Conservation (phyloP, 2,888 invertebrate species). For the Tetragonisca angustula region DNA sequence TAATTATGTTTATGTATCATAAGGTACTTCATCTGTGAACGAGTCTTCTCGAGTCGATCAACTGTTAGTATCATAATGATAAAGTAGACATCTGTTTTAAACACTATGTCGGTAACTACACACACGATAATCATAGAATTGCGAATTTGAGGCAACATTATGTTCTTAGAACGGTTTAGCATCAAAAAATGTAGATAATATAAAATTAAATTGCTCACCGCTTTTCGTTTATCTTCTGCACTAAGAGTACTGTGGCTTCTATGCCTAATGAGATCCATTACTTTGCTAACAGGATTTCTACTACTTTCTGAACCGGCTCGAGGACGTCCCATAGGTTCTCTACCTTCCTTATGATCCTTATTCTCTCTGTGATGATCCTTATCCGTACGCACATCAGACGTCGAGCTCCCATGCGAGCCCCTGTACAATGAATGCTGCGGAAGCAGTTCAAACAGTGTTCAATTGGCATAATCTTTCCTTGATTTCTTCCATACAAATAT, state of each 20-base stretch:
- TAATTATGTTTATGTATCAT: background rate
- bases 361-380: slow-evolving; percentile 75
- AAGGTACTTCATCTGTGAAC: background rate
- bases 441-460: slow-evolving; percentile 25
- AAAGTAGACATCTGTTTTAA: slow-evolving; percentile 22
- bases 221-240: slow-evolving; percentile 89
- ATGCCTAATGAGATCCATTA: slow-evolving; percentile 95
- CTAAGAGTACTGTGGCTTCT: slow-evolving; percentile 89
- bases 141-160: background rate
- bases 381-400: slow-evolving; percentile 78
- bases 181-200: background rate
- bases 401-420: slow-evolving; percentile 79
- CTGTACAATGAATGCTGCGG: slow-evolving; percentile 78
- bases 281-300: slow-evolving; percentile 94
- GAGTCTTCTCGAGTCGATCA: background rate
- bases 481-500: background rate
- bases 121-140: background rate
- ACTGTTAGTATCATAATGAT: background rate
- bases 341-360: slow-evolving; percentile 73
- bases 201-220: slow-evolving; percentile 85
- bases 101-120: background rate
- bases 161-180: background rate
- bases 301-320: slow-evolving; percentile 85
- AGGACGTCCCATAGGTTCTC: slow-evolving; percentile 75
- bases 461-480: background rate